phyloP scores from a whole-genome alignment of 2,797 vertebrate genomes.

The Hyperoplus immaculatus region DNA sequence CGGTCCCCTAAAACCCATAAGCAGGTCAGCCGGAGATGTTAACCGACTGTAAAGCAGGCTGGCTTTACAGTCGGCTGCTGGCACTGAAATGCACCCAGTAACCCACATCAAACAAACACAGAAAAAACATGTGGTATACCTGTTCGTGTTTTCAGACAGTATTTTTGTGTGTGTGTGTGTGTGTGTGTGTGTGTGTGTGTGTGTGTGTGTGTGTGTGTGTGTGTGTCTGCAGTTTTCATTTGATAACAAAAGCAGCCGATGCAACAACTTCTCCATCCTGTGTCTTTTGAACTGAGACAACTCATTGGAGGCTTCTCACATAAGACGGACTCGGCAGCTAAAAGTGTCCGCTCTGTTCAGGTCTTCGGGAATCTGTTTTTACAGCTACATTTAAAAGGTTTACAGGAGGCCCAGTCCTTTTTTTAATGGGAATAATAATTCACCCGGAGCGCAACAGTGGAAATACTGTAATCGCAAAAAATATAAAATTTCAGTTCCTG shows the following conservation, averaged over 20 bases:
- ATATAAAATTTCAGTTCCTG: conserved; percentile 65
- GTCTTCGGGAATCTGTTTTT: conserved; percentile 56
- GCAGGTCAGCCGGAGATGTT: conserved; percentile 69
- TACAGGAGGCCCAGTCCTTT: conserved; percentile 71
- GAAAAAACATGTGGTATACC: conserved; percentile 39
- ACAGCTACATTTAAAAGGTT: conserved; percentile 71
- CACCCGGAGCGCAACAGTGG: conserved; percentile 67
- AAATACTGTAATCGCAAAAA: conserved; percentile 72
- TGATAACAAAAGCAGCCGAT: conserved; percentile 61
- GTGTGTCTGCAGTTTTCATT: conserved; percentile 20
- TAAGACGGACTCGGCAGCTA: conserved; percentile 44
- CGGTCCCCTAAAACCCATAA: background rate
- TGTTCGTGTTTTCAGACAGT: conserved; percentile 28
- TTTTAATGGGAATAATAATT: conserved; percentile 77
- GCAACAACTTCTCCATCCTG: conserved; percentile 14
- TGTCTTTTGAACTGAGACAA: conserved; percentile 41
- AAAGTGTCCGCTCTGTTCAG: conserved; percentile 47
- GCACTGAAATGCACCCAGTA: conserved; percentile 66
- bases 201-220: background rate
- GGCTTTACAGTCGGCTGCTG: conserved; percentile 43
- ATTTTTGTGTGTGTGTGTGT: background rate
- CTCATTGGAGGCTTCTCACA: conserved; percentile 52
- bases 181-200: too few species aligned
- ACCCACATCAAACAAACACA: conserved; percentile 59
- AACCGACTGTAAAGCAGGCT: conserved; percentile 62